Base-by-base conservation (phyloP, 2,797 vertebrate genomes). In the Chelon labrosus region DNA sequence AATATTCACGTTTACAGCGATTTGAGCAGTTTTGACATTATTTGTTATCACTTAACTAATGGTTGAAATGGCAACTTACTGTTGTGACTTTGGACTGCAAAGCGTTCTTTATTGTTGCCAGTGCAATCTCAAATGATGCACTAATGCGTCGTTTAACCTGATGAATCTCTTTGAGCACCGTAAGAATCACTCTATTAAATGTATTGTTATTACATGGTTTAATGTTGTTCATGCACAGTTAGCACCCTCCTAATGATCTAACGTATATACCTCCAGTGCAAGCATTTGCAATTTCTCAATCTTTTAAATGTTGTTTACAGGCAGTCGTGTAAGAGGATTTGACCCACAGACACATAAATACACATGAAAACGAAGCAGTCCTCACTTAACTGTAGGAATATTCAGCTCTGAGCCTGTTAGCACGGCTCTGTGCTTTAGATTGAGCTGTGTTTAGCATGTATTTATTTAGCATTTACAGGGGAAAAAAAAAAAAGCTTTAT, bases 381-480 rank as follows among this genome's bases (percentile, higher is more conserved):
- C 37, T 82, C 65, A 65, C 72, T 82, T 63, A 80, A 84, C 79
- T 66, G 71, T 74, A 66, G 68, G 19, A 49, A 75, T 69, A 79
- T 75, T 82, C 75, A 83, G 55, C 82, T 64, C 70, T 68, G 73
- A 74, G 78, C 72, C 80, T 77, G 79, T 87, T 85, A 86, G 20
- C 7, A 4, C 37, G 58, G 81, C 70, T 80, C 82, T 84, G 77
- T 87, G 73, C 64, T 53, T 67, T 17, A 76, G 77, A 80, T 62
- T 80, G 75, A 85, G 83, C 81, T 70, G 69, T 85, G 73, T 72
- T 22, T 65, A 85, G 72, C 66, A 72, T 61, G 66, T 70, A 65
- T 88, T 90, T 82, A 88, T 85, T 76, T 69, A 78, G 79, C 61
- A 61, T 89, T 89, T 79, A 47, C 49, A 71, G 77, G n/a, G n/a